Percentiles rank a stretch among this genome's conserved stretches.
phyloP scores from a whole-genome alignment of 2,113 vertebrate species.

The Cyanistes caeruleus region DNA sequence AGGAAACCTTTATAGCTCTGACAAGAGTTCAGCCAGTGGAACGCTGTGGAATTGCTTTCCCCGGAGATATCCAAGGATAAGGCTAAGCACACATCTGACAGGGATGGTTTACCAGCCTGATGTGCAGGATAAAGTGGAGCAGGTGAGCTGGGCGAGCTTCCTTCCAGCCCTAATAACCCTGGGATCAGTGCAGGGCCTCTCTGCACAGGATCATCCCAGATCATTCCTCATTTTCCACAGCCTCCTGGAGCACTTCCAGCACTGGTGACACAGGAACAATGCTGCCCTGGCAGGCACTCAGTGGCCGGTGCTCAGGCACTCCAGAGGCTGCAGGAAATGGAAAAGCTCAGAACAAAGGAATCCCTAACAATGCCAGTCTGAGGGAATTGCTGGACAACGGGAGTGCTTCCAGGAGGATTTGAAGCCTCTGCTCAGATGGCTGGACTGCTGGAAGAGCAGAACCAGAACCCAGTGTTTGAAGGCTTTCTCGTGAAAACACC shows the following conservation, averaged over 20 bases:
- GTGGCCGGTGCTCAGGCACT: background rate
- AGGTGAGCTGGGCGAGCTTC: slow-evolving; percentile 9
- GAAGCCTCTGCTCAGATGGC: background rate
- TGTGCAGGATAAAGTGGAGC: slow-evolving; percentile 6
- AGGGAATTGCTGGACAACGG: background rate
- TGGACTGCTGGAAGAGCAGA: background rate
- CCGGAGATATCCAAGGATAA: slow-evolving; percentile 6
- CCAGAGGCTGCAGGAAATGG: background rate
- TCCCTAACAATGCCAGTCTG: background rate
- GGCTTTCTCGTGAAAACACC: background rate
- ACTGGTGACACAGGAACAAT: background rate
- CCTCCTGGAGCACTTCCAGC: background rate
- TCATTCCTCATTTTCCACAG: background rate
- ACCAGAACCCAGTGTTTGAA: background rate
- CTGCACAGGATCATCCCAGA: background rate
- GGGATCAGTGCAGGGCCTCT: background rate
- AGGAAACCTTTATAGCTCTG: slow-evolving; percentile 48
- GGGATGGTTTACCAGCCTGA: slow-evolving; percentile 12
- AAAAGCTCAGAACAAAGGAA: slow-evolving; percentile 21
- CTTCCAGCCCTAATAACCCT: background rate
- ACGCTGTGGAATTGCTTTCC: slow-evolving; percentile 7
- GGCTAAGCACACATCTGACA: slow-evolving; percentile 25
- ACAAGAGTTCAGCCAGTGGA: slow-evolving; percentile 24
- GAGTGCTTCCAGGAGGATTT: background rate
- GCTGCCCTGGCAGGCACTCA: background rate